Percentiles rank a stretch among this genome's conserved stretches.
phyloP scores from a whole-genome alignment of 2,113 vertebrate genomes.

The Clinocottus analis region DNA sequence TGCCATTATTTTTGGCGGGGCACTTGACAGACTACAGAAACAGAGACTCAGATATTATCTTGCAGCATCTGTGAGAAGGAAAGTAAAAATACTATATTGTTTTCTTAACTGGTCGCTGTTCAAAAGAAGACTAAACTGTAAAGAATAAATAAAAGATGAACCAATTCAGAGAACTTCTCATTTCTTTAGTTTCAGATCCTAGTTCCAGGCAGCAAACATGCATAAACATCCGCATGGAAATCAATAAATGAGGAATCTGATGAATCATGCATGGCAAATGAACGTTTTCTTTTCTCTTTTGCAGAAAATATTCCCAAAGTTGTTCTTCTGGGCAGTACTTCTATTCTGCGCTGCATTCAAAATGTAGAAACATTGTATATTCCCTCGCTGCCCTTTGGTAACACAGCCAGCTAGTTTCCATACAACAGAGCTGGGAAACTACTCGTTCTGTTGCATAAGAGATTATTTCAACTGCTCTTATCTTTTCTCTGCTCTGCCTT shows the following conservation, averaged over 20 bases:
- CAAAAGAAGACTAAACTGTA: neutral
- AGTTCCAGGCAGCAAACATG: neutral
- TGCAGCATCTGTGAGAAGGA: neutral
- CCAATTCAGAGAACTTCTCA: neutral
- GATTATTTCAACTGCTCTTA: conserved; percentile 57
- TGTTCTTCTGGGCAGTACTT: conserved; percentile 9
- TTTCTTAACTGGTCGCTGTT: neutral
- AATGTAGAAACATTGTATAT: conserved; percentile 27
- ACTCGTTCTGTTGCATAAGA: conserved; percentile 62
- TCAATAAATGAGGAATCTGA: conserved; percentile 5
- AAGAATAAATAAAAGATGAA: neutral
- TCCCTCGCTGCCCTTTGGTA: conserved; percentile 27
- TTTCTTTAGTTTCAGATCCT: neutral
- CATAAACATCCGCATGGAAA: conserved; percentile 8
- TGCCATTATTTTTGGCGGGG: neutral
- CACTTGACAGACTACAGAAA: neutral
- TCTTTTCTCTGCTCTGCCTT: conserved; percentile 35
- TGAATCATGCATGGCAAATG: conserved; percentile 12
- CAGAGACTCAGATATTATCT: neutral
- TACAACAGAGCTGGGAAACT: conserved; percentile 26
- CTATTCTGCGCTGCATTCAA: neutral
- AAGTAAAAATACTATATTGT: neutral
- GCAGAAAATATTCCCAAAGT: conserved; percentile 2
- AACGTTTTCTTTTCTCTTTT: neutral
- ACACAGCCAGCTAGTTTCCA: conserved; percentile 12